Base-by-base conservation (phyloP, 2,797 vertebrate genomes). In the Galago senegalensis region DNA sequence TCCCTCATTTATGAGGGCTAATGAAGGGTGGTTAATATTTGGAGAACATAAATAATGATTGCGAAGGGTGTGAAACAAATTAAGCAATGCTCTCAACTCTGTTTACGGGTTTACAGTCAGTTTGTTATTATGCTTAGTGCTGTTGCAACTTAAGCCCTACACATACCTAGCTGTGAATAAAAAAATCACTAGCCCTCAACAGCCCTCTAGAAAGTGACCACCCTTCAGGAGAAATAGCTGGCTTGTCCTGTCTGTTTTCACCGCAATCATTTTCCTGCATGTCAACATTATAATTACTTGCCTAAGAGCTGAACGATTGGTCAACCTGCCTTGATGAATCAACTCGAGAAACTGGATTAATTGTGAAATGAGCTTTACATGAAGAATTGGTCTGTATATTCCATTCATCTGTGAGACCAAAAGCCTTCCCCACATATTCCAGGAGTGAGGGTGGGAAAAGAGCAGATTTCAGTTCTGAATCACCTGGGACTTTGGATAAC, bases 281-380 rank as follows among this genome's bases (percentile, higher is more conserved):
- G 61, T 94, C 21, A 29, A 60, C 67, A 67, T 87, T 84, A 37
- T 61, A 86, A 89, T 58, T 80, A 73, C 49, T 97, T 96, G 77
- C 91, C 87, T 87, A 95, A 93, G 89, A 94, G 87, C 34, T 85
- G 46, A 83, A 86, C 11, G 76, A 67, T 46, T 97, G 93, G 91
- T n/a, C 76, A 95, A 94, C 60, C n/a, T 79, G 63, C 40, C 56
- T 61, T 63, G 88, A 93, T 95, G 93, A 97, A 91, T 93, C 93
- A 96, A 53, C 82, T 87, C 37, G 86, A 92, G 83, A 91, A 92
- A 88, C 56, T 69, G 61, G 77, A 91, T 58, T 93, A 67, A 86
- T 65, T 70, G 12, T 31, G 70, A 82, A 31, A n/a, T 67, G 61
- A 81, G 56, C 16, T 75, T 92, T 89, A 76, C 53, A 46, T 82